Evolutionary conservation across 2,888 invertebrate genomes (phyloP).

Genomic region (Actias luna): DNA sequence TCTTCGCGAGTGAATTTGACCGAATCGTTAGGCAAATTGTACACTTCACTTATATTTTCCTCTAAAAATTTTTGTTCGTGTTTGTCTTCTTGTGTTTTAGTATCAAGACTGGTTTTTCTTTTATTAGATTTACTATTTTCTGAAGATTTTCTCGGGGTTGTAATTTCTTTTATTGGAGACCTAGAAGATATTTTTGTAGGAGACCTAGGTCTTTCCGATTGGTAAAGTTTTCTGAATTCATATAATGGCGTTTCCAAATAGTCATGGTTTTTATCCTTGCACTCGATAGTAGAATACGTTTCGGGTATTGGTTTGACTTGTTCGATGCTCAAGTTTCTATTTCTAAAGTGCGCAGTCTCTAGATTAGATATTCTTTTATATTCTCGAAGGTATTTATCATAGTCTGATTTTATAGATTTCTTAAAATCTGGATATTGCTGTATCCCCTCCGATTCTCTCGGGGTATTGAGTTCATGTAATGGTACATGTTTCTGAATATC

Average conservation of each 20-base stretch:
- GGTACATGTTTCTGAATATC: constrained; percentile 36
- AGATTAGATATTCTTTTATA: constrained; percentile 46
- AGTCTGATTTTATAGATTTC: constrained; percentile 37
- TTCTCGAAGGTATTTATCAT: constrained; percentile 54
- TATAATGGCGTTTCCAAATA: constrained; percentile 60
- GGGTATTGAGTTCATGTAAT: constrained; percentile 27
- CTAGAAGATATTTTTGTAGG: constrained; percentile 7
- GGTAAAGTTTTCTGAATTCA: constrained; percentile 67
- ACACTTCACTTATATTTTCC: constrained; percentile 48
- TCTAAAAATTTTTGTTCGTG: constrained; percentile 38
- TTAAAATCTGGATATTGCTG: constrained; percentile 23
- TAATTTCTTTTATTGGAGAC: constrained; percentile 8
- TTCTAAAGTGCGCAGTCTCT: constrained; percentile 39
- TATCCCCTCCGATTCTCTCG: constrained; percentile 20
- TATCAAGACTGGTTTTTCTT: constrained; percentile 17
- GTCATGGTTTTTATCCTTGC: constrained; percentile 31
- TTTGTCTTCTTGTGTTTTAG: constrained; percentile 13
- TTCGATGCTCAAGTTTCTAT: constrained; percentile 35
- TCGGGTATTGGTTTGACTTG: constrained; percentile 43
- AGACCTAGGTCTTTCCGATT: constrained; percentile 29
- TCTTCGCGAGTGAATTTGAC: constrained; percentile 7
- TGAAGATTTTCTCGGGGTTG: constrained; percentile 3
- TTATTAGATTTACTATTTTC: neutral
- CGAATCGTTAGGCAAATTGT: constrained; percentile 36
- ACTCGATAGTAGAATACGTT: constrained; percentile 25